Evolutionary conservation across 2,888 invertebrate species (phyloP).

Genomic region (Punctoribates punctum): DNA sequence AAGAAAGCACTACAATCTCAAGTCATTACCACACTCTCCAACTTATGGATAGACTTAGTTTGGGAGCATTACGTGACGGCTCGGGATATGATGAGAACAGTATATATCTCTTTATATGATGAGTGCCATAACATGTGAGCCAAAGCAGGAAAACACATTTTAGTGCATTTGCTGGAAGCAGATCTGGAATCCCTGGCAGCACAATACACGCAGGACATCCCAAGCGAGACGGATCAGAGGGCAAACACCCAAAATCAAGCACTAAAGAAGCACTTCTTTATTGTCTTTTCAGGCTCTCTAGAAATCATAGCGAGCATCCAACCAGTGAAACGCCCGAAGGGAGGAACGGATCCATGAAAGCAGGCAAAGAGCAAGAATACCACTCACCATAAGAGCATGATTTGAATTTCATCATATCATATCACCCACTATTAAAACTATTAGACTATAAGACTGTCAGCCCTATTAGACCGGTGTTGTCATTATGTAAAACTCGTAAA

Average conservation of each 20-base stretch:
- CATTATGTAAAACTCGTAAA: conserved; percentile 30
- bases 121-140: not conserved
- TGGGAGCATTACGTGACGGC: conserved; percentile 36
- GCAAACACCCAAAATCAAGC: conserved; percentile 22
- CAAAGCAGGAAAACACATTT: conserved; percentile 35
- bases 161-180: conserved; percentile 35
- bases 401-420: conserved; percentile 14
- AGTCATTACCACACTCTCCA: conserved; percentile 33
- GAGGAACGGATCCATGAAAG: conserved; percentile 36
- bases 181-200: not conserved
- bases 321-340: conserved; percentile 34
- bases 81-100: conserved; percentile 30
- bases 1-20: conserved; percentile 30
- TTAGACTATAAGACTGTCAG: not conserved
- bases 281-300: not conserved
- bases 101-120: conserved; percentile 9
- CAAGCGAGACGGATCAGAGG: conserved; percentile 32
- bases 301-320: conserved; percentile 31
- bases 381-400: not conserved
- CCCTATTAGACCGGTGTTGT: not conserved
- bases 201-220: conserved; percentile 25
- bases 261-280: conserved; percentile 14
- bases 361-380: not conserved
- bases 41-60: conserved; percentile 27
- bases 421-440: conserved; percentile 29